A percentile compares a stretch with the other conserved stretches of the same genome.
phyloP scores from a whole-genome alignment of 2,113 vertebrate genomes.

The Poecile atricapillus region DNA sequence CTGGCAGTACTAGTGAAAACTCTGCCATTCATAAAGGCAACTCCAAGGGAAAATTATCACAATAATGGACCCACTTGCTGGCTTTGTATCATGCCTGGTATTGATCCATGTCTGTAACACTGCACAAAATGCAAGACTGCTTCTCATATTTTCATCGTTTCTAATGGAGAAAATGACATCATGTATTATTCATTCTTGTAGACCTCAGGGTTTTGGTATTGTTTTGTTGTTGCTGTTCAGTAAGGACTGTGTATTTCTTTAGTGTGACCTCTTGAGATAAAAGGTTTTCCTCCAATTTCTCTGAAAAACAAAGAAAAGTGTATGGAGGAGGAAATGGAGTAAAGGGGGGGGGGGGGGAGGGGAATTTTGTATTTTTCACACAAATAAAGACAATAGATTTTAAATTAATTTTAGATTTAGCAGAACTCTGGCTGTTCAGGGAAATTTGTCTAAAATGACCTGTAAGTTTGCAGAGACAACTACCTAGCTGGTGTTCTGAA shows the following conservation, averaged over 20 bases:
- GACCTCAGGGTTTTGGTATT: not conserved
- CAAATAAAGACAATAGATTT: not conserved
- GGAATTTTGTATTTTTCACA: not conserved
- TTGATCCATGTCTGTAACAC: not conserved
- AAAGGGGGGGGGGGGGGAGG: rapidly evolving
- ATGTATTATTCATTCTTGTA: not conserved
- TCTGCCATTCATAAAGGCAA: not conserved
- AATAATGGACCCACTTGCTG: not conserved
- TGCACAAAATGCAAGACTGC: not conserved
- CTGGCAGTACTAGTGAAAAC: not conserved
- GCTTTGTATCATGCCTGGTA: not conserved
- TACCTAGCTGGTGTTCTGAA: not conserved
- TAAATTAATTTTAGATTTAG: not conserved
- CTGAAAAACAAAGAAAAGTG: not conserved
- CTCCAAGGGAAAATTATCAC: not conserved
- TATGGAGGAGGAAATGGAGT: not conserved
- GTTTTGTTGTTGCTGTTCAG: not conserved
- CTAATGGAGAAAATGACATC: not conserved
- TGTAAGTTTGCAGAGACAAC: not conserved
- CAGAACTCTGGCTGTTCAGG: not conserved
- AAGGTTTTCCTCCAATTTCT: not conserved
- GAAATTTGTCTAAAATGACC: not conserved
- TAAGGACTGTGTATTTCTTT: not conserved
- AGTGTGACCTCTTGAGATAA: not conserved
- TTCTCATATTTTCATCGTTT: not conserved